Base-by-base conservation (phyloP, 2,888 invertebrate genomes). In the Morpho achilles region DNA sequence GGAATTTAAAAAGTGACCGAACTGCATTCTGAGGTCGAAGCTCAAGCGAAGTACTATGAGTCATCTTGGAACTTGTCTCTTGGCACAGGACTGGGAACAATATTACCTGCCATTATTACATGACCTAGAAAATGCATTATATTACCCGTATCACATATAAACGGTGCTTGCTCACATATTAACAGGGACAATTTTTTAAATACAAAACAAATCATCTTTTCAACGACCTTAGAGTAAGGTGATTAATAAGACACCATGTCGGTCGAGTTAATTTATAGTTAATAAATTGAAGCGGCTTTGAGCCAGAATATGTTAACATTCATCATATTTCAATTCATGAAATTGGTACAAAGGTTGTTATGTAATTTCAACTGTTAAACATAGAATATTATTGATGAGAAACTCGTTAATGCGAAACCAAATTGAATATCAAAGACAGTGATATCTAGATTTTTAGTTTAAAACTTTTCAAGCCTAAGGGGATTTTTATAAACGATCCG, bases 21-120 rank as follows among this genome's bases (percentile, higher is more conserved):
- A 82, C 82, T 82, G 84, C 85, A 87, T 87, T 87, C 84, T 80
- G 73, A 69, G 70, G 72, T 71, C 70, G 75, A 72, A 73, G 72
- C 62, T 61, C 56, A n/a, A n/a, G n/a, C n/a, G n/a, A n/a, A n/a
- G 55, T 58, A 72, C 70, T 65, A 77, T 87, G 88, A 88, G 77
- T 87, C 88, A 88, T 76, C 74, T 74, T 74, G 74, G 67, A 76
- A 73, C 74, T 73, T 69, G 76, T 67, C 60, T 77, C 78, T 87
- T 86, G 86, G 84, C 85, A 83, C 74, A 72, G 73, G 74, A 72
- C 74, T 71, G 70, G 74, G 69, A 75, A 76, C 77, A 79, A 80
- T 79, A 80, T 79, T 80, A 77, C 75, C 73, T 75, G 69, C 71
- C 73, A 75, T 73, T 78, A 73, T 71, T 72, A 69, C 74, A 73